A percentile compares a stretch with the other conserved stretches of the same genome.
Evolutionary conservation across 2,113 vertebrate species (phyloP).

Genomic region (Entosphenus tridentatus): DNA sequence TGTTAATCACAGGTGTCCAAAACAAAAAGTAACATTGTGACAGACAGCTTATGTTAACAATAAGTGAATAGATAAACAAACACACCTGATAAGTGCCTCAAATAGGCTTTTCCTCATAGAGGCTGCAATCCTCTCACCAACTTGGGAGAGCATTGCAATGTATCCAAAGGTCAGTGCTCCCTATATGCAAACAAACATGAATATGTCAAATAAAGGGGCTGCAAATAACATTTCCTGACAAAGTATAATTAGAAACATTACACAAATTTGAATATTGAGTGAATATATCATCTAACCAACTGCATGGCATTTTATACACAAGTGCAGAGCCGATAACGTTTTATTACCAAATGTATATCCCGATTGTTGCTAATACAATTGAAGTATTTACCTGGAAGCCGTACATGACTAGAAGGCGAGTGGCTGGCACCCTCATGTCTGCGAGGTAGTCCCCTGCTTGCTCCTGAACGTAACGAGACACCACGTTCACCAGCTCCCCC

Average conservation of each 20-base stretch:
- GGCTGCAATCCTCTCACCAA: conserved; percentile 54
- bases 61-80: not conserved
- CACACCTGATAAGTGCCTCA: conserved; percentile 40
- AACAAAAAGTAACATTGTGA: no score
- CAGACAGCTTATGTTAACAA: no score
- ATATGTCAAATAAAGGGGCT: no score
- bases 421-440: conserved; percentile 30
- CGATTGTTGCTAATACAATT: no score
- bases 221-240: no score
- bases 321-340: no score
- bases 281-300: no score
- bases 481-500: conserved; percentile 62
- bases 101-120: conserved; percentile 66
- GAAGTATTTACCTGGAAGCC: conserved; percentile 34
- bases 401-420: conserved; percentile 45
- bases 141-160: conserved; percentile 46
- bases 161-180: conserved; percentile 63
- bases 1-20: no score
- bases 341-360: no score
- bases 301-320: no score
- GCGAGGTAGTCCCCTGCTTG: conserved; percentile 27
- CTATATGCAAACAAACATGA: conserved; percentile 18
- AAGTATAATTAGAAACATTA: no score
- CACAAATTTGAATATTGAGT: no score
- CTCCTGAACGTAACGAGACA: conserved; percentile 35